Percentiles rank a stretch among this genome's conserved stretches.
Conservation (phyloP, 2,113 vertebrate genomes). For the Mustela nigripes region DNA sequence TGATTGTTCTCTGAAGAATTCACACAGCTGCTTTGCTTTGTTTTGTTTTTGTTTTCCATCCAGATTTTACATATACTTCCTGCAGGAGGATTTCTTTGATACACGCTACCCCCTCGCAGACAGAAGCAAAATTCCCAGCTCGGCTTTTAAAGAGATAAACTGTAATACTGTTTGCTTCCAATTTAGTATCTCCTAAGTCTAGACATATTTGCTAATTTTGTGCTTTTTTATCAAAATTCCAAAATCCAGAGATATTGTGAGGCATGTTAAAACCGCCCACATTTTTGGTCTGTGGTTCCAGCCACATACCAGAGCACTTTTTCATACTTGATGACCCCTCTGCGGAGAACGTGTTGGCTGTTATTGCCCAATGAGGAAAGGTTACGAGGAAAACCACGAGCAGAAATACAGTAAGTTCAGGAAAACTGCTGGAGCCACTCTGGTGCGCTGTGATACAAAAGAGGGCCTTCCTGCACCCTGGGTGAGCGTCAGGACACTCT, state of each 20-base stretch:
- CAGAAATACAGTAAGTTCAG: background rate
- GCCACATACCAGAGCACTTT: background rate
- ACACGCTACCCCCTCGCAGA: background rate
- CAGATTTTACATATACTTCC: background rate
- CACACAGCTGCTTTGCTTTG: background rate
- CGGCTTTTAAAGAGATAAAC: background rate
- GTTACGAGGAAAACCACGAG: conserved; percentile 26
- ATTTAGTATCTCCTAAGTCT: background rate
- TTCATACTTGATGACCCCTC: background rate
- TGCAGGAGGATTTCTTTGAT: background rate
- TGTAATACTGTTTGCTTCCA: background rate
- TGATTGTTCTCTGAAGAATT: background rate
- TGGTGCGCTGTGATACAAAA: background rate
- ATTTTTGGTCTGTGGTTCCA: background rate
- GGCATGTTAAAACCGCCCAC: background rate
- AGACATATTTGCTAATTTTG: background rate
- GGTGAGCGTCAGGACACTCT: too few relatives aligned
- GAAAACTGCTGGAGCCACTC: background rate
- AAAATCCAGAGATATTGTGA: background rate
- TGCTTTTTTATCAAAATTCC: background rate
- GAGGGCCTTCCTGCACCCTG: fast-evolving
- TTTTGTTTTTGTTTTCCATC: background rate
- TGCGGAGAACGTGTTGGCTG: background rate
- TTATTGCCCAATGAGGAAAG: background rate
- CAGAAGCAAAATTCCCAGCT: background rate